Percentiles rank a stretch among this genome's conserved stretches.
phyloP scores from a whole-genome alignment of 92 coral and sea anemone genomes.

The Porites rus region DNA sequence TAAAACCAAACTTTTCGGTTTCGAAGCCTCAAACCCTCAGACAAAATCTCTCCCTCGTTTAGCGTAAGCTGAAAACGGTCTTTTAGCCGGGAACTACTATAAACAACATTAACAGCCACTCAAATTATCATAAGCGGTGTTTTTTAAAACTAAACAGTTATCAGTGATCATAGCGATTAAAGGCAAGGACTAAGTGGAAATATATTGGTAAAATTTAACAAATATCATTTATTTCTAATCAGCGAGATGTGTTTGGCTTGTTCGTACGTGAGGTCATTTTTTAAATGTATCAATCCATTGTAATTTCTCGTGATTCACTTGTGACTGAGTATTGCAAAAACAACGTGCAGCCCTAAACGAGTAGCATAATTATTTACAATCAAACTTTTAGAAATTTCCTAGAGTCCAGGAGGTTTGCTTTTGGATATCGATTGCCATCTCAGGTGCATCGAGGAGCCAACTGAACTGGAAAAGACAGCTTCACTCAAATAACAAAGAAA shows the following conservation, averaged over 20 bases:
- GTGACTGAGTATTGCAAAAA: not conserved
- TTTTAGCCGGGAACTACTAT: not conserved
- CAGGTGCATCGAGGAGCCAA: too few species aligned
- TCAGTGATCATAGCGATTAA: not conserved
- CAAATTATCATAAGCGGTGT: not conserved
- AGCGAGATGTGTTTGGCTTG: not conserved
- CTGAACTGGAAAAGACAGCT: too few species aligned
- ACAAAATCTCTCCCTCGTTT: too few species aligned
- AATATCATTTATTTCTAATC: not conserved
- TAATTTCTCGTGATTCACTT: slow-evolving; percentile 1
- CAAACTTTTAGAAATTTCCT: too few species aligned
- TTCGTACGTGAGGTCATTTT: slow-evolving; percentile 25
- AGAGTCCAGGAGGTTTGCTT: too few species aligned
- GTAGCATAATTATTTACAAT: too few species aligned
- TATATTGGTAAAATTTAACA: not conserved
- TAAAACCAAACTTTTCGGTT: too few species aligned
- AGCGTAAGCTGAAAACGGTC: too few species aligned
- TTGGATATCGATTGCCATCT: too few species aligned
- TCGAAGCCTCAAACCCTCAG: too few species aligned
- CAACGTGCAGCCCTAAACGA: not conserved
- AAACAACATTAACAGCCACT: not conserved
- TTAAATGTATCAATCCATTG: not conserved
- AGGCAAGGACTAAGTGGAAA: not conserved
- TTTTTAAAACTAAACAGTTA: not conserved
- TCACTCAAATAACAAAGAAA: too few species aligned